Evolutionary conservation across 1,140 invertebrate genomes (phyloP).

Genomic region (Meloidogyne floridensis): DNA sequence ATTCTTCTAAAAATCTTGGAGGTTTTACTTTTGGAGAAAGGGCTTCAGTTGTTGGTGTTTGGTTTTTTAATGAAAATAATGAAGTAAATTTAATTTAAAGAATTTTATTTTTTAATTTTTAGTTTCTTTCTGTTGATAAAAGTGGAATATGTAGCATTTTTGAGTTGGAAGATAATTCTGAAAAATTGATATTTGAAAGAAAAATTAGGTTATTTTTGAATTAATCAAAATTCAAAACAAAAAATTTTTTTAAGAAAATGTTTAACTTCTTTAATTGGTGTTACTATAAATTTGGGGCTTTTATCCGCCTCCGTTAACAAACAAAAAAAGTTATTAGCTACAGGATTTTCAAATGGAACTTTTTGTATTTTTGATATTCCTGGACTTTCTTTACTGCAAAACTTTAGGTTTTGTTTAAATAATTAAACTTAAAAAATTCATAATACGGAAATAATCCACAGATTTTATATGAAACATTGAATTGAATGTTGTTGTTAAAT

Average conservation of each 20-base stretch:
- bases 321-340: constrained; percentile 27
- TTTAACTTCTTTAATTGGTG: neutral
- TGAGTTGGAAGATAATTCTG: constrained; percentile 8
- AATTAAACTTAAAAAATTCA: neutral
- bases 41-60: constrained; percentile 20
- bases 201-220: neutral
- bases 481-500: too few species aligned
- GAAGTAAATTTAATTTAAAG: constrained; percentile 27
- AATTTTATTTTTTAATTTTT: constrained; percentile 1
- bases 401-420: constrained; percentile 37
- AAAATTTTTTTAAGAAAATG: neutral
- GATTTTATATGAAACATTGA: too few species aligned
- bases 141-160: constrained; percentile 29
- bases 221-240: neutral
- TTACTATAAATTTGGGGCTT: constrained; percentile 5
- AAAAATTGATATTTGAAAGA: constrained; percentile 25
- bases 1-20: constrained; percentile 12
- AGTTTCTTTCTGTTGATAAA: constrained; percentile 38
- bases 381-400: constrained; percentile 39
- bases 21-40: constrained; percentile 27
- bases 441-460: too few species aligned
- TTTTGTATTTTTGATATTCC: constrained; percentile 40
- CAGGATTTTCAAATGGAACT: constrained; percentile 41
- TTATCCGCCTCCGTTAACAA: constrained; percentile 36
- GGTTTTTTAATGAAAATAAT: constrained; percentile 26